Evolutionary conservation across 2,888 invertebrate genomes (phyloP).

Genomic region (Sepioteuthis lessoniana): DNA sequence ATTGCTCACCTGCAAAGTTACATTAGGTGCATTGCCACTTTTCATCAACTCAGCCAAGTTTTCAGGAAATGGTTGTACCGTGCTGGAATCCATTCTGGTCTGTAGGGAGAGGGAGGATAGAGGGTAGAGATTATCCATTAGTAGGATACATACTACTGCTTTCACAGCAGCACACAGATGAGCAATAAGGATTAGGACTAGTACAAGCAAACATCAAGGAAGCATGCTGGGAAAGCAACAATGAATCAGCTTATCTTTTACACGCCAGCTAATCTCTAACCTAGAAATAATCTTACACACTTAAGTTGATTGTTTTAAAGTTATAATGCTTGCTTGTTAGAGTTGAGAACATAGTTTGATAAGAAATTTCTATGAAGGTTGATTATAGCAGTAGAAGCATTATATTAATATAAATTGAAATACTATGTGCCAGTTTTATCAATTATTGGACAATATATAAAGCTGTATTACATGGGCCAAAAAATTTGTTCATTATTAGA

Average conservation of each 20-base stretch:
- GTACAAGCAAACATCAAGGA: slow-evolving; percentile 33
- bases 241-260: not conserved
- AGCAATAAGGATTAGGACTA: slow-evolving; percentile 1
- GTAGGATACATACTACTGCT: not conserved
- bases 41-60: slow-evolving; percentile 90
- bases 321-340: not conserved
- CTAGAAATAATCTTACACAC: not conserved
- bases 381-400: not conserved
- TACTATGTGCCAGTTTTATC: not conserved
- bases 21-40: slow-evolving; percentile 90
- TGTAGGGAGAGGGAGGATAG: slow-evolving; percentile 40
- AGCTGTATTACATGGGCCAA: too few species aligned
- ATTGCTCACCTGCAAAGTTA: slow-evolving; percentile 78
- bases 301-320: not conserved
- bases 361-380: not conserved
- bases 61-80: slow-evolving; percentile 65
- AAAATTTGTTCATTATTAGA: too few species aligned
- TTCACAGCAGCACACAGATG: slow-evolving; percentile 3
- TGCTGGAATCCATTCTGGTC: slow-evolving; percentile 48
- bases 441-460: too few species aligned
- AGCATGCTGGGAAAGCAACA: slow-evolving; percentile 23
- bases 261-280: not conserved
- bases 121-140: slow-evolving; percentile 9
- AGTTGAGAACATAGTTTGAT: not conserved
- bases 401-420: not conserved